Conservation (phyloP, 2,888 invertebrate genomes). For the Nasonia oneida region DNA sequence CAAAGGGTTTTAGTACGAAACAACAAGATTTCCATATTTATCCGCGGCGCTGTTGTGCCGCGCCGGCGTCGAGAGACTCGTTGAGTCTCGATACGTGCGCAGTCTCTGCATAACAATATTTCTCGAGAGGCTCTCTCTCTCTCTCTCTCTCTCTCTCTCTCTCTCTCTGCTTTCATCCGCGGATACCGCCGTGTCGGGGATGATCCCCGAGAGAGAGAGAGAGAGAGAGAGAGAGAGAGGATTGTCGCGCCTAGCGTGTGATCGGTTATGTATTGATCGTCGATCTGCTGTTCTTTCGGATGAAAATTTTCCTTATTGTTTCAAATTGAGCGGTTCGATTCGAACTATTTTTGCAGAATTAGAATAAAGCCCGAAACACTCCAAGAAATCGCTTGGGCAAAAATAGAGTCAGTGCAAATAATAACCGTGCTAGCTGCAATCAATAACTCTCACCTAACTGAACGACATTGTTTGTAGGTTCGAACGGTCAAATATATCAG, state of each 20-base stretch:
- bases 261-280: not conserved
- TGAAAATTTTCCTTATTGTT: not conserved
- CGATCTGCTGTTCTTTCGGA: constrained; percentile 11
- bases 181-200: not conserved
- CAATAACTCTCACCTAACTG: not conserved
- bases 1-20: constrained; percentile 68
- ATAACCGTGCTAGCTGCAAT: not conserved
- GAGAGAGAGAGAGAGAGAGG: not conserved
- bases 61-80: constrained; percentile 51
- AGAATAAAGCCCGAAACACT: not conserved
- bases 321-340: not conserved
- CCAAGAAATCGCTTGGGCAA: not conserved
- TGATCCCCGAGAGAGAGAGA: not conserved
- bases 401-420: not conserved
- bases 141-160: too few relatives aligned
- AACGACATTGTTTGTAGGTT: constrained; percentile 37
- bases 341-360: not conserved
- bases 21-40: constrained; percentile 76
- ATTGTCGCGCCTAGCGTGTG: not conserved
- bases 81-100: constrained; percentile 57
- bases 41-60: constrained; percentile 63
- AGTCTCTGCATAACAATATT: constrained; percentile 60
- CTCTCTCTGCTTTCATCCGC: not conserved
- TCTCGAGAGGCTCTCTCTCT: constrained; percentile 43
- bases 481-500: constrained; percentile 46